phyloP scores from a whole-genome alignment of 2,888 invertebrate species.

The Pomacea canaliculata region DNA sequence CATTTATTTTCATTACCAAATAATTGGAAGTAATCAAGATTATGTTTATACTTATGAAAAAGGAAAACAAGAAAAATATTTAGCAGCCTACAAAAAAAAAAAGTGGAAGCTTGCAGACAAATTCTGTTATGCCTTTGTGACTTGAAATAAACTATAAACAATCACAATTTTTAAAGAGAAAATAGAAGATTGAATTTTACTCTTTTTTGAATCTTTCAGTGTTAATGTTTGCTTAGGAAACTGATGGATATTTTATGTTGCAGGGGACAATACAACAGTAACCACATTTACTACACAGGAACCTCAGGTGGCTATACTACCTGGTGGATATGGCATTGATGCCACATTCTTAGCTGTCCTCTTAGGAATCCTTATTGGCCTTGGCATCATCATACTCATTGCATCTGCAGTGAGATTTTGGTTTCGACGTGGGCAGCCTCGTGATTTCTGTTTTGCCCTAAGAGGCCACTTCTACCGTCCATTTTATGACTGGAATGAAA shows the following conservation, averaged over 20 bases:
- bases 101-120: no score
- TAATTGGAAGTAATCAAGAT: no score
- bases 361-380: constrained; percentile 35
- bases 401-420: constrained; percentile 29
- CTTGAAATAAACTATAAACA: no score
- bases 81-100: no score
- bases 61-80: no score
- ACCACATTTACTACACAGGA: constrained; percentile 1
- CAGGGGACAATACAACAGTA: constrained; percentile 29
- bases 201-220: no score
- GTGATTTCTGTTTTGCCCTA: constrained; percentile 43
- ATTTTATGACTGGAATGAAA: constrained; percentile 32
- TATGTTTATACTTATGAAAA: no score
- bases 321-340: constrained; percentile 31
- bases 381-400: constrained; percentile 32
- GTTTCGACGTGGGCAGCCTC: constrained; percentile 27
- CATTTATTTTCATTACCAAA: background rate
- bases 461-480: constrained; percentile 30
- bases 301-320: background rate
- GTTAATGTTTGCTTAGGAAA: no score
- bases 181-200: no score
- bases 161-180: no score
- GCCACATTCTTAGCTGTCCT: constrained; percentile 32
- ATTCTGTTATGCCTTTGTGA: no score
- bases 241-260: background rate